Conservation (phyloP, 2,888 invertebrate species). For the Nezara viridula region DNA sequence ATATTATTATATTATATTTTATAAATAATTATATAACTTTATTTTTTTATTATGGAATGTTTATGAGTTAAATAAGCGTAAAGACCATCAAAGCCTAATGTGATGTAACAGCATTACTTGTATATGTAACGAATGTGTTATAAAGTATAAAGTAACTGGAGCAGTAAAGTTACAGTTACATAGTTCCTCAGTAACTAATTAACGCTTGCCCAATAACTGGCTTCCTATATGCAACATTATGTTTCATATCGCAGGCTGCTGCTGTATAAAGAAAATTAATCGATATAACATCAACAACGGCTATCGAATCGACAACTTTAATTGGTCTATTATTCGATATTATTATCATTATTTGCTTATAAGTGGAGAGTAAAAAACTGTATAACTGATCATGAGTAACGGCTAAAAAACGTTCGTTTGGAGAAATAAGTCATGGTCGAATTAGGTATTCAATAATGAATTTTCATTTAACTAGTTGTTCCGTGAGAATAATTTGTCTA, state of each 20-base stretch:
- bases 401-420: too few species aligned
- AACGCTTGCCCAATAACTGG: not conserved
- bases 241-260: not conserved
- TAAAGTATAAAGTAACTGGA: slow-evolving; percentile 1
- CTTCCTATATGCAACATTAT: not conserved
- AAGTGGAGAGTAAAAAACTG: too few species aligned
- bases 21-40: not conserved
- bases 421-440: too few species aligned
- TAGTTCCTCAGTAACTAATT: not conserved
- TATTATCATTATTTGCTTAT: too few species aligned
- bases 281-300: not conserved
- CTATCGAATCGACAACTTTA: not conserved
- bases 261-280: too few species aligned
- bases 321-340: too few species aligned
- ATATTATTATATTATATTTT: not conserved
- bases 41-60: not conserved
- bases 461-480: too few species aligned
- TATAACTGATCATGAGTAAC: too few species aligned
- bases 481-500: too few species aligned
- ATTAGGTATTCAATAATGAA: too few species aligned
- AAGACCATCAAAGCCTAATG: not conserved
- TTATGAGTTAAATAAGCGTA: not conserved
- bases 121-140: not conserved
- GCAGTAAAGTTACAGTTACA: not conserved
- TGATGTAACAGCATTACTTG: not conserved